A percentile compares a stretch with the other conserved stretches of the same genome.
Conservation (phyloP, 2,113 vertebrate genomes). For the Myotis davidii region DNA sequence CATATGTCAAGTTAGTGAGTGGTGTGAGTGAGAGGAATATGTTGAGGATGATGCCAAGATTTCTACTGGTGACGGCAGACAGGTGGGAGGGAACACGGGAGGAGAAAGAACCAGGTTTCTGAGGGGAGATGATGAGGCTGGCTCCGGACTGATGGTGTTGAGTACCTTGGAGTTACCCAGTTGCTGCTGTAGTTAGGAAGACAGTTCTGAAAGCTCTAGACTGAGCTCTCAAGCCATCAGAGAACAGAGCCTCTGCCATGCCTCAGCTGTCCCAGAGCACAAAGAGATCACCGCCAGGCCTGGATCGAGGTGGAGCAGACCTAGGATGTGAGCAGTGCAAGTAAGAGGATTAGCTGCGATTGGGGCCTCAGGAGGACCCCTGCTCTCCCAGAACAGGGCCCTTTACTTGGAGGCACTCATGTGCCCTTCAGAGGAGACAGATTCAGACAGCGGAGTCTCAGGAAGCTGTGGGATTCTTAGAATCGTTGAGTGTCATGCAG, state of each 20-base stretch:
- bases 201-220: background rate
- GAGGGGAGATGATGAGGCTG: background rate
- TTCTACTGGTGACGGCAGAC: background rate
- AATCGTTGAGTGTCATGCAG: background rate
- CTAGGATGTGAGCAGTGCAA: rapidly evolving
- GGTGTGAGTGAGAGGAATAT: background rate
- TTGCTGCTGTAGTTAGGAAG: background rate
- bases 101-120: background rate
- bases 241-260: background rate
- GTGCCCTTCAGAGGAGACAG: background rate
- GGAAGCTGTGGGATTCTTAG: background rate
- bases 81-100: background rate
- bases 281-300: background rate
- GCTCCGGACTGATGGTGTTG: background rate
- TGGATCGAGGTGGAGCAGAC: background rate
- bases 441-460: background rate
- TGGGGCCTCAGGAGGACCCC: rapidly evolving
- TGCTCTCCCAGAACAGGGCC: background rate
- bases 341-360: background rate
- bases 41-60: background rate
- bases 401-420: background rate
- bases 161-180: background rate
- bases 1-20: background rate
- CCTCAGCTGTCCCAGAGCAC: background rate
- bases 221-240: background rate